Conservation (phyloP, 2,888 invertebrate genomes). For the Athalia circularis region DNA sequence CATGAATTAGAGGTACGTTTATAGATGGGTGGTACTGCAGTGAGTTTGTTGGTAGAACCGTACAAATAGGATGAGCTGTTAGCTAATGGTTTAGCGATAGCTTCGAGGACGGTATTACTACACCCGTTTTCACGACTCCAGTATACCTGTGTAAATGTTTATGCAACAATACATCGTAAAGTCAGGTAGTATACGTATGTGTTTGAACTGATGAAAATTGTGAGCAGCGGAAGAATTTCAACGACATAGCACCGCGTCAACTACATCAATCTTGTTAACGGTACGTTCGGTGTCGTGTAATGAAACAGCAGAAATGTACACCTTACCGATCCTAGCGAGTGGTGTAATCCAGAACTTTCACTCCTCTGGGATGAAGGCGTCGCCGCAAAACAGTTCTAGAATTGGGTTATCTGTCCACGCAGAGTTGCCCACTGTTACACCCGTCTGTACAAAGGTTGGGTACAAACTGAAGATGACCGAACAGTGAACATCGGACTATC, state of each 20-base stretch:
- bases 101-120: conserved; percentile 3
- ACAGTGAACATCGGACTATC: too few relatives aligned
- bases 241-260: too few relatives aligned
- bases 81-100: conserved; percentile 38
- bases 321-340: too few relatives aligned
- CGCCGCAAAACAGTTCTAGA: conserved; percentile 30
- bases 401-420: conserved; percentile 43
- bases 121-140: conserved; percentile 18
- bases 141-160: neutral
- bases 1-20: neutral
- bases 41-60: conserved; percentile 18
- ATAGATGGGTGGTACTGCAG: neutral
- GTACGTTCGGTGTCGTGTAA: too few relatives aligned
- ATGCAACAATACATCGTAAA: neutral
- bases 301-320: too few relatives aligned
- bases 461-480: neutral
- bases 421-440: neutral
- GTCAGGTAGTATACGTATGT: neutral
- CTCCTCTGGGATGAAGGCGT: conserved; percentile 34
- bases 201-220: neutral
- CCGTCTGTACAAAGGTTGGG: conserved; percentile 11
- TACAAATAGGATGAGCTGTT: conserved; percentile 36
- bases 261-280: too few relatives aligned
- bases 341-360: conserved; percentile 3
- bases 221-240: neutral